Evolutionary conservation across 2,797 vertebrate genomes (phyloP).

Genomic region (Gadopsis bispinosus): DNA sequence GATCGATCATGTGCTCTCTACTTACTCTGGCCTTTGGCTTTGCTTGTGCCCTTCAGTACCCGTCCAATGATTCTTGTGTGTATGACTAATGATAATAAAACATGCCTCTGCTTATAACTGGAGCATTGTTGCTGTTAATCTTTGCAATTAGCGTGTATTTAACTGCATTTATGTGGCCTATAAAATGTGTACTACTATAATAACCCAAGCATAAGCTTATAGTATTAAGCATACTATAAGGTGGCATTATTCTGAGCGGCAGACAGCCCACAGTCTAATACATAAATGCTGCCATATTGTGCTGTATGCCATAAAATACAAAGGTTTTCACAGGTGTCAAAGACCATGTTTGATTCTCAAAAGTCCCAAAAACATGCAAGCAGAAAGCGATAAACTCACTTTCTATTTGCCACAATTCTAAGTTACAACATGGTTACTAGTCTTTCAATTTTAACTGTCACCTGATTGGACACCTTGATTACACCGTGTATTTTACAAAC

Average conservation of each 20-base stretch:
- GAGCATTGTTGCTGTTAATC: slow-evolving; percentile 34
- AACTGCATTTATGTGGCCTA: neutral
- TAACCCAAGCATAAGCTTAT: slow-evolving; percentile 8
- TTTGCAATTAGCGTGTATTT: slow-evolving; percentile 3
- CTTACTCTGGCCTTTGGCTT: slow-evolving; percentile 35
- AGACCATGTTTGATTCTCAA: neutral
- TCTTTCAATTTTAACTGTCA: neutral
- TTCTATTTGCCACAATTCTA: neutral
- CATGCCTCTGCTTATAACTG: slow-evolving; percentile 41
- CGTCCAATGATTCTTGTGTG: slow-evolving; percentile 63
- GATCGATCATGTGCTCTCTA: slow-evolving; percentile 3
- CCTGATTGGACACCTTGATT: slow-evolving; percentile 17
- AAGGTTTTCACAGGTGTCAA: slow-evolving; percentile 9
- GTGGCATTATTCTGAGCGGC: neutral
- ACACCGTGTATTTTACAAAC: slow-evolving; percentile 6
- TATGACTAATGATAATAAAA: slow-evolving; percentile 67
- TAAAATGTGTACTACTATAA: slow-evolving; percentile 12
- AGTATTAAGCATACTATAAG: slow-evolving; percentile 18
- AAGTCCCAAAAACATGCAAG: neutral
- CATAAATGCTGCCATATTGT: slow-evolving; percentile 5
- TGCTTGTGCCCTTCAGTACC: slow-evolving; percentile 51
- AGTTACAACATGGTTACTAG: neutral
- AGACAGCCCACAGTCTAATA: neutral
- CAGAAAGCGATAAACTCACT: neutral
- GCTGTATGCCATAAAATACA: slow-evolving; percentile 6